These are phyloP conservation scores for Odontamblyopus rebecca DNA, from an alignment of 2,797 vertebrate species.

Conservation along the genomic window DNA sequence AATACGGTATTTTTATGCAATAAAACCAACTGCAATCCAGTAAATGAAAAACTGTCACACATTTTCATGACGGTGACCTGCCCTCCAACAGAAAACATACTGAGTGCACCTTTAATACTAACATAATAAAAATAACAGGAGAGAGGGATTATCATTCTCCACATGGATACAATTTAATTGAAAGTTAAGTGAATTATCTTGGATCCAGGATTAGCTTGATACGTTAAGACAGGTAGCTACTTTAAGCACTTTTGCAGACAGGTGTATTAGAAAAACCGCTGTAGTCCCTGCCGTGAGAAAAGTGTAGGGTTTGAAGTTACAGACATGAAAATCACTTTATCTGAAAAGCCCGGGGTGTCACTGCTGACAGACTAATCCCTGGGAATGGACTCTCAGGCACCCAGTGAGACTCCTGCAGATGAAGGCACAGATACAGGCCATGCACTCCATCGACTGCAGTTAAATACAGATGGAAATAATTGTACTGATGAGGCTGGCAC, in stretches of 20 bases:
- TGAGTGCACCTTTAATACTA: too few relatives aligned
- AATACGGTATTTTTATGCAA: too few relatives aligned
- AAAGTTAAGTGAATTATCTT: constrained; percentile 1
- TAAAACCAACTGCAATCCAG: too few relatives aligned
- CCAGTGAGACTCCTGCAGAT: constrained; percentile 47
- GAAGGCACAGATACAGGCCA: constrained; percentile 32
- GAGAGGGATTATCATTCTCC: background rate
- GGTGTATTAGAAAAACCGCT: constrained; percentile 21
- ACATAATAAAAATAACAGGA: too few relatives aligned
- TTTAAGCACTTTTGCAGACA: background rate
- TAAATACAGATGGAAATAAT: background rate
- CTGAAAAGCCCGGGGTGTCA: constrained; percentile 53
- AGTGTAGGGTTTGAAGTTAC: constrained; percentile 52
- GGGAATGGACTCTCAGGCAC: constrained; percentile 33
- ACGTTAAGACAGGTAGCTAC: background rate
- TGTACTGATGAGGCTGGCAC: background rate
- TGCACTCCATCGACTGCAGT: constrained; percentile 19
- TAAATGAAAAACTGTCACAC: too few relatives aligned
- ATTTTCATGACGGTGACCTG: too few relatives aligned
- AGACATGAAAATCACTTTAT: constrained; percentile 68
- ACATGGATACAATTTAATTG: background rate
- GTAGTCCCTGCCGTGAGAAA: constrained; percentile 38
- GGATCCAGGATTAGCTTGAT: background rate
- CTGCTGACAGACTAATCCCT: constrained; percentile 68
- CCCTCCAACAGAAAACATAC: too few relatives aligned